These are phyloP conservation scores for Saguinus midas DNA, from an alignment of 2,113 vertebrate species.

Conservation along the genomic window DNA sequence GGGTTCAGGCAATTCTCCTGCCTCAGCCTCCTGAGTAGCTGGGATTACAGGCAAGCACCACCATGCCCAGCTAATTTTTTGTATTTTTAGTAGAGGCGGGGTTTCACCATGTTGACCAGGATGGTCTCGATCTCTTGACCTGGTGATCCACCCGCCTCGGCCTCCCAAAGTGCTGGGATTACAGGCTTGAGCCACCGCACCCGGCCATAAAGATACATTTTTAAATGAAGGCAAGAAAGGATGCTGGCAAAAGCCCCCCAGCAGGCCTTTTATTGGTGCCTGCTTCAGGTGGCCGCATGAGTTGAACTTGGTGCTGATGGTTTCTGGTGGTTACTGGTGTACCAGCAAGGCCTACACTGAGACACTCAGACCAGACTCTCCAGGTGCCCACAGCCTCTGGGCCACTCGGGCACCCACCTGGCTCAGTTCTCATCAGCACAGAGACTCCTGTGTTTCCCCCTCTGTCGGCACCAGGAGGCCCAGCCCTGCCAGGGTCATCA, in stretches of 20 bases:
- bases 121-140: too few species aligned
- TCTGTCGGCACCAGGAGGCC: background rate
- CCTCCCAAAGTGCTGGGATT: too few species aligned
- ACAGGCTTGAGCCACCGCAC: too few species aligned
- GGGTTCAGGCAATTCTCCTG: too few species aligned
- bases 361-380: background rate
- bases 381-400: background rate
- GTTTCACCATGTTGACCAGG: too few species aligned
- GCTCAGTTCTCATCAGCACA: background rate
- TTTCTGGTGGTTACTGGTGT: background rate
- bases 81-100: too few species aligned
- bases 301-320: background rate
- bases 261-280: background rate
- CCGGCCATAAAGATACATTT: background rate
- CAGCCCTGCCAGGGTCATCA: accelerated
- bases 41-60: too few species aligned
- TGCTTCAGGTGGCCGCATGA: accelerated
- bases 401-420: accelerated
- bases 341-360: accelerated
- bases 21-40: too few species aligned
- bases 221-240: background rate
- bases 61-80: too few species aligned
- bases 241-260: background rate
- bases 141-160: too few species aligned
- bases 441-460: background rate